phyloP scores from a whole-genome alignment of 2,113 vertebrate species.

The Bubo scandiacus region DNA sequence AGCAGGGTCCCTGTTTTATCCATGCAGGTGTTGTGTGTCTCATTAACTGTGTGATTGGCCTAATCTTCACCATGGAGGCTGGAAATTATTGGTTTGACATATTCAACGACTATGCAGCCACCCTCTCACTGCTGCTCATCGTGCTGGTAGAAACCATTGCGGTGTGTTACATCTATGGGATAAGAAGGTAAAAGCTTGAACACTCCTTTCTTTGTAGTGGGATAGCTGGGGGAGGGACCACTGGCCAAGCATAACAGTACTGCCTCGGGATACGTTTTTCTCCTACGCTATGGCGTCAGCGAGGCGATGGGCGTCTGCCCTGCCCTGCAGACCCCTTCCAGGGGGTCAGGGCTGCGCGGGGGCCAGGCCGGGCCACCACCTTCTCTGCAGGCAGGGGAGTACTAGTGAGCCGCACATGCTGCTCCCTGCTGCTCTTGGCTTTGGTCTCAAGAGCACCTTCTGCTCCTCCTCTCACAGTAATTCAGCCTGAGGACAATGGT shows the following conservation, averaged over 20 bases:
- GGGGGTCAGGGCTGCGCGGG: background rate
- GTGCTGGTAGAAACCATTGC: constrained; percentile 85
- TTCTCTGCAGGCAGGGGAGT: background rate
- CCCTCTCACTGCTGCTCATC: constrained; percentile 87
- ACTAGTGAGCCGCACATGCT: accelerated
- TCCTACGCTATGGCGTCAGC: too few relatives aligned
- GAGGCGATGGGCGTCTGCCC: background rate
- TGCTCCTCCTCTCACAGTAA: background rate
- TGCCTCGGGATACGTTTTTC: too few relatives aligned
- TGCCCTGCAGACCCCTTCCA: background rate
- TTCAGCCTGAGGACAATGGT: accelerated
- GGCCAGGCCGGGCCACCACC: background rate
- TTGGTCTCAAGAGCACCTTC: background rate
- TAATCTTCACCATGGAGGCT: constrained; percentile 86
- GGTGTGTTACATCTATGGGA: constrained; percentile 88
- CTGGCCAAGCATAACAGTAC: background rate
- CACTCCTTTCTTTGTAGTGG: background rate
- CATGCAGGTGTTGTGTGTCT: constrained; percentile 83
- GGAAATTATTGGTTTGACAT: constrained; percentile 96
- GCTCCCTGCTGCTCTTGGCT: background rate
- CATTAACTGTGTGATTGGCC: constrained; percentile 79
- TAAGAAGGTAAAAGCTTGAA: constrained; percentile 79
- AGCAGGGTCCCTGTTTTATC: background rate
- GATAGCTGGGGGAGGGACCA: accelerated
- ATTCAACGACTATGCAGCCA: constrained; percentile 91